Evolutionary conservation across 1,140 invertebrate species (phyloP).

Genomic region (Sycobia sp.): DNA sequence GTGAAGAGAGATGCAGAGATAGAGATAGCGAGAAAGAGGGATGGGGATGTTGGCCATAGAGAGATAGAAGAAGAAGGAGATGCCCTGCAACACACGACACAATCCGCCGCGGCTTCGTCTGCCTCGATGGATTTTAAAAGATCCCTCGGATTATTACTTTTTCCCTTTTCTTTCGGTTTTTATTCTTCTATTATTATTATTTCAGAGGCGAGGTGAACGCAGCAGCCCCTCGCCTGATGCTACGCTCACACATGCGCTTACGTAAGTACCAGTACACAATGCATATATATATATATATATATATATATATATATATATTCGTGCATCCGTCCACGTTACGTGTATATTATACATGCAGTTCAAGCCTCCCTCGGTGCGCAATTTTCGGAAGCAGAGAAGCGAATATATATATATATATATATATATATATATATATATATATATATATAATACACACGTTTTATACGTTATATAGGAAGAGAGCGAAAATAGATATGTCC

Average conservation of each 20-base stretch:
- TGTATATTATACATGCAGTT: not conserved
- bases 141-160: conserved; percentile 63
- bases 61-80: conserved; percentile 7
- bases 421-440: conserved; percentile 12
- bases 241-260: too few relatives aligned
- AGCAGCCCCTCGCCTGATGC: conserved; percentile 28
- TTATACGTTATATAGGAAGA: not conserved
- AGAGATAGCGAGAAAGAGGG: not conserved
- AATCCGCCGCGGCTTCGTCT: conserved; percentile 58
- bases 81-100: conserved; percentile 44
- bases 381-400: conserved; percentile 25
- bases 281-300: conserved; percentile 7
- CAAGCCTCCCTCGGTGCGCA: too few relatives aligned
- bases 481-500: not conserved
- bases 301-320: conserved; percentile 12
- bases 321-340: not conserved
- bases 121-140: conserved; percentile 63
- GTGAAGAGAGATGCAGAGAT: not conserved
- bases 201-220: conserved; percentile 47
- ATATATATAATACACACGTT: not conserved
- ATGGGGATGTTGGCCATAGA: conserved; percentile 27
- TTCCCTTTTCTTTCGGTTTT: conserved; percentile 53
- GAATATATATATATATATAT: conserved; percentile 20
- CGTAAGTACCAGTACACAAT: too few relatives aligned
- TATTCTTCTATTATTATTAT: conserved; percentile 60